A percentile compares a stretch with the other conserved stretches of the same genome.
Conservation (phyloP, 1,140 invertebrate genomes). For the Xylocopa sonorina region DNA sequence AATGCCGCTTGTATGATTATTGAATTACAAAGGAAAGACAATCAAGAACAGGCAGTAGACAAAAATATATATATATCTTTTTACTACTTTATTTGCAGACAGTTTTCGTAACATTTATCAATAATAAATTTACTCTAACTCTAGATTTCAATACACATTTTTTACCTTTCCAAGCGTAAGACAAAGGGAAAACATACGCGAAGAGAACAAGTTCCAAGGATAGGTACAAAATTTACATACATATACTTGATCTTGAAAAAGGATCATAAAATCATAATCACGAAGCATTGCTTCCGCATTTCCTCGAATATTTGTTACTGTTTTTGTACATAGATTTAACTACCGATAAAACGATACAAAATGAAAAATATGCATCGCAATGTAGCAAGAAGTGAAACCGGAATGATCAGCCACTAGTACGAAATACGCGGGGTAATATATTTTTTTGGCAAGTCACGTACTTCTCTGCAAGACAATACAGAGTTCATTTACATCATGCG, state of each 20-base stretch:
- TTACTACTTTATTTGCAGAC: background rate
- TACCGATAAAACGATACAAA: background rate
- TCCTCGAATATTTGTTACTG: background rate
- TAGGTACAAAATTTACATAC: background rate
- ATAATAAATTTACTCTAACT: background rate
- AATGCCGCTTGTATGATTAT: too few species aligned
- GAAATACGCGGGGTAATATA: background rate
- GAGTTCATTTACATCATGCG: conserved; percentile 29
- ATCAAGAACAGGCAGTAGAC: background rate
- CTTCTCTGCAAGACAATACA: background rate
- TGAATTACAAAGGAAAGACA: conserved; percentile 5
- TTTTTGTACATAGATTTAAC: background rate
- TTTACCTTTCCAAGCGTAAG: background rate
- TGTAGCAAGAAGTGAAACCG: conserved; percentile 4
- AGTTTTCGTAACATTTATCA: background rate
- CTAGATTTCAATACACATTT: conserved; percentile 3
- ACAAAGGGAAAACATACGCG: background rate
- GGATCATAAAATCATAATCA: conserved; percentile 17
- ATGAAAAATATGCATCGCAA: background rate
- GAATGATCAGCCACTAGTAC: conserved; percentile 48
- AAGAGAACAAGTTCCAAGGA: conserved; percentile 1
- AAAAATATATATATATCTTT: background rate
- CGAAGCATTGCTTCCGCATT: background rate
- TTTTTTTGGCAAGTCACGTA: conserved; percentile 38
- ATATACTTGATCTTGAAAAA: background rate